Evolutionary conservation across 2,888 invertebrate genomes (phyloP), one percentile per base, ranked within the genome.

Genomic region (Willowsia nigromaculata): DNA sequence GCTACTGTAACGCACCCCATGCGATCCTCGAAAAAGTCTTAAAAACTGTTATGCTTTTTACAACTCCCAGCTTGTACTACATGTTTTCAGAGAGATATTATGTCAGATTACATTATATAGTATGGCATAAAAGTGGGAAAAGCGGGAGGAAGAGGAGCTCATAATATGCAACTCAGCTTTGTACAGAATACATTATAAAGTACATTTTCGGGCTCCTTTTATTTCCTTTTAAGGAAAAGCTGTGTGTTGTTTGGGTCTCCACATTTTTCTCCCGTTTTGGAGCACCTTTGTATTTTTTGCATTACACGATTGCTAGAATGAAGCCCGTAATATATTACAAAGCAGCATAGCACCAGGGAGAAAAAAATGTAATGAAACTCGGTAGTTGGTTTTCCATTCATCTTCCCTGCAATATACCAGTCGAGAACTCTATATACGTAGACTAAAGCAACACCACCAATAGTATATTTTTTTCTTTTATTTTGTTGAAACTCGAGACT

Each of bases 401-500:
- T 84, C 84, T 74, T 56, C 53, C 22, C 6, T 33, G 50, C 53
- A 84, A 78, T 78, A 53, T 27, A 9, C 27, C 25, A 47, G 27
- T 9, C 43, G 40, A 25, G 43, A 25, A 68, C n/a, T n/a, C n/a
- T n/a, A n/a, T n/a, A n/a, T n/a, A 37, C 5, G 56, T 18, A 22
- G 56, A 47, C 2, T 13, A 47, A 40, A 47, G 40, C 18, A 25
- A 37, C 5, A 74, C 53, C 9, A 9, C 7, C 25, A 37, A 37
- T 18, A 25, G 22, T 22, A 47, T 27, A 27, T 47, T 74, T 74
- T 74, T 43, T 43, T 43, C 18, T 47, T 27, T 74, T 74, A 74
- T 74, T 84, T 84, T 65, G 80, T 50, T 86, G 85, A 80, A 80
- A 86, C 80, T 68, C 53, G 85, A 85, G 62, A 74, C 56, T 76